phyloP scores from a whole-genome alignment of 2,888 invertebrate genomes.

The Amiota communis region DNA sequence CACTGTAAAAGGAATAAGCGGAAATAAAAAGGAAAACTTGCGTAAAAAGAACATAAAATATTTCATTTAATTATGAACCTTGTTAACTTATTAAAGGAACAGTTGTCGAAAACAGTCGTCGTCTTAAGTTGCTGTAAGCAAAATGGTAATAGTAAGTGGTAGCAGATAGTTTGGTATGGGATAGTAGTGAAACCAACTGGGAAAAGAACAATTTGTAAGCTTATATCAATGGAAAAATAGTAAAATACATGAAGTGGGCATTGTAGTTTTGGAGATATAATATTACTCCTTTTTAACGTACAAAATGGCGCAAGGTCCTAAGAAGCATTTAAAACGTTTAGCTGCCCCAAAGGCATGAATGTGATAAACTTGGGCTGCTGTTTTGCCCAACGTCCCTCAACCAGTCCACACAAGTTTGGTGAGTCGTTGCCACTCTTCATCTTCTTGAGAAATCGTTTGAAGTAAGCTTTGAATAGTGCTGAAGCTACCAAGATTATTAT shows the following conservation, averaged over 20 bases:
- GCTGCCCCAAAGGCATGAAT: constrained; percentile 99
- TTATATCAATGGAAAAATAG: too few species aligned
- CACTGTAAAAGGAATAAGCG: background rate
- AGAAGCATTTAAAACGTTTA: constrained; percentile 99
- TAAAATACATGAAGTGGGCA: too few species aligned
- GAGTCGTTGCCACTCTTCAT: constrained; percentile 97
- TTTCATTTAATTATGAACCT: constrained; percentile 61
- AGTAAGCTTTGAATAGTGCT: constrained; percentile 96
- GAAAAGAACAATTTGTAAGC: constrained; percentile 2
- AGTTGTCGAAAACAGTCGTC: constrained; percentile 53
- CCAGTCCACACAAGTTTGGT: constrained; percentile 97
- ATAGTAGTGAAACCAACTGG: constrained; percentile 24
- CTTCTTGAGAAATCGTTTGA: constrained; percentile 96
- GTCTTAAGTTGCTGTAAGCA: constrained; percentile 3
- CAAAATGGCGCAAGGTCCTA: constrained; percentile 90
- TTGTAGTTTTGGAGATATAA: too few species aligned
- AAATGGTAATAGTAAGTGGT: constrained; percentile 35
- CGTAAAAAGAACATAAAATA: constrained; percentile 29
- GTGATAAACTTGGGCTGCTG: constrained; percentile 99
- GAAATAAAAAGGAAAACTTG: constrained; percentile 14
- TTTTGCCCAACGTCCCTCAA: constrained; percentile 98
- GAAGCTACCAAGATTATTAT: constrained; percentile 98
- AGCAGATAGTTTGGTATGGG: constrained; percentile 26
- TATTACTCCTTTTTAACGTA: too few species aligned
- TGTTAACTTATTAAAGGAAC: constrained; percentile 66